Evolutionary conservation across 1,140 invertebrate genomes (phyloP), one percentile per base, ranked within the genome.

Genomic region (Drosophila quadrilineata): DNA sequence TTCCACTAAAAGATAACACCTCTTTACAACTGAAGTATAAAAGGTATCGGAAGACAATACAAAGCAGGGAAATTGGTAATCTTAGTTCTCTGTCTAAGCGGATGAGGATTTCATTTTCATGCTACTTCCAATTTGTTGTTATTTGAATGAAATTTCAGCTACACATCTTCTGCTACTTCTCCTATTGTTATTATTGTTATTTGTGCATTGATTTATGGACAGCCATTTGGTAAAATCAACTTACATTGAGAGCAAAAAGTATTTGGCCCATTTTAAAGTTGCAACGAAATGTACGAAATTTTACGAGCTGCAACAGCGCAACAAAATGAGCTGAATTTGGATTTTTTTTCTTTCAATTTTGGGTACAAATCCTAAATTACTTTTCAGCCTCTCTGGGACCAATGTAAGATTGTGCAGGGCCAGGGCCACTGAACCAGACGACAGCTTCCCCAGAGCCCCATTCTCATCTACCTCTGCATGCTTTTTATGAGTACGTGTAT

Each of bases 321-420:
- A 62, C 66, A 62, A 75, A 74, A 74, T 62, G 60, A 74, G 50
- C 48, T 56, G 67, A 70, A n/a, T n/a, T n/a, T n/a, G n/a, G n/a
- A n/a, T n/a, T n/a, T n/a, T n/a, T 60, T 68, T 54, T 59, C 52
- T 48, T 65, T 70, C 46, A 74, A 74, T n/a, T n/a, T n/a, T n/a
- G 69, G 57, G 64, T 49, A 4, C 21, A 74, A 65, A 53, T 76
- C 64, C 59, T 64, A 80, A 80, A 80, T 80, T 75, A 80, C 68
- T 75, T 80, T 82, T 75, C 54, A 31, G 17, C 21, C 31, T 24
- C 10, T 16, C n/a, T 6, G 38, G 31, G 19, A 38, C 24, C 56
- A 52, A 14, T 24, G 10, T 10, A 12, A 22, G 17, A 45, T 26
- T n/a, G n/a, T n/a, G n/a, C 41, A 14, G 10, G 10, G 14, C 22